Evolutionary conservation across 2,113 vertebrate genomes (phyloP).

Genomic region (Rhombomys opimus): DNA sequence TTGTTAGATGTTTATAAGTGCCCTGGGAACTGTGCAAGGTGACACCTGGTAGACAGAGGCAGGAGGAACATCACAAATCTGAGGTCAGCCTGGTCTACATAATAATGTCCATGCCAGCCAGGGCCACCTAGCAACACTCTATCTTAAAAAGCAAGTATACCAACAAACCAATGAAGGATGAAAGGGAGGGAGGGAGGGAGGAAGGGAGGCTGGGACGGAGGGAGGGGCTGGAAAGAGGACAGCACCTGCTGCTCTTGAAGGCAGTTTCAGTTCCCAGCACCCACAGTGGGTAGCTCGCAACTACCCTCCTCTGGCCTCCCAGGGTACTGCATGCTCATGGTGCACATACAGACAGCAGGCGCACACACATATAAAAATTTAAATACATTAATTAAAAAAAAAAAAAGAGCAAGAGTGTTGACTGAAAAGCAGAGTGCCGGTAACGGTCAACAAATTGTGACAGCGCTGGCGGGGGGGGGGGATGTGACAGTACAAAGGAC

Average conservation of each 20-base stretch:
- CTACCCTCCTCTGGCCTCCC: neutral
- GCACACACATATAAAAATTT: neutral
- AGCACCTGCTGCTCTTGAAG: neutral
- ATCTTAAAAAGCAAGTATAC: neutral
- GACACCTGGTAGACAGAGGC: neutral
- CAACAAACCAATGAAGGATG: neutral
- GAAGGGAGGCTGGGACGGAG: neutral
- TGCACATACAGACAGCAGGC: neutral
- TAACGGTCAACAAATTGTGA: neutral
- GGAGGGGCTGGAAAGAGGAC: neutral
- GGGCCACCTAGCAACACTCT: neutral
- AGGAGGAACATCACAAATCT: neutral
- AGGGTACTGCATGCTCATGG: neutral
- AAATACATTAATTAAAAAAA: neutral
- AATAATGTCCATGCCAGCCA: neutral
- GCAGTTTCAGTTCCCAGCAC: neutral
- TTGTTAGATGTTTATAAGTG: neutral
- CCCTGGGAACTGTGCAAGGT: neutral
- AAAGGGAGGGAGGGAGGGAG: neutral
- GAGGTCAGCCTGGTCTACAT: neutral
- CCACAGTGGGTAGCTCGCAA: neutral
- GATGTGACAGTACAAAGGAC: neutral
- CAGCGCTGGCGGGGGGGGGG: neutral
- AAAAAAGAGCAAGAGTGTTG: neutral
- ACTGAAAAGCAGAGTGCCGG: slow-evolving; percentile 20